These are phyloP conservation scores for Mamestra configurata DNA, from an alignment of 1,140 invertebrate genomes.

Conservation along the genomic window DNA sequence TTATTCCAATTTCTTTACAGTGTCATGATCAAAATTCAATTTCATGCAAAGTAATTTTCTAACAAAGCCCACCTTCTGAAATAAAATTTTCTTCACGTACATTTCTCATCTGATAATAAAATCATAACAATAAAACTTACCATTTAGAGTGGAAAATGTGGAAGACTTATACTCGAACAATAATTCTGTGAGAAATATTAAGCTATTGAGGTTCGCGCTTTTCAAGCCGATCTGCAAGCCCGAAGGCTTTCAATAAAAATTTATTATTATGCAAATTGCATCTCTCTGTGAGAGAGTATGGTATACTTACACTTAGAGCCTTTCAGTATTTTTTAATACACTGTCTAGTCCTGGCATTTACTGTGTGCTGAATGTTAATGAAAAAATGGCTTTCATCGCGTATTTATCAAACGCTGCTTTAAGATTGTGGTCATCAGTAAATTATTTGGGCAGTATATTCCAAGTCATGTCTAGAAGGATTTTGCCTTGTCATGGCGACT, in stretches of 20 bases:
- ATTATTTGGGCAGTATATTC: too few relatives aligned
- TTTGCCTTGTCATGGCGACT: too few relatives aligned
- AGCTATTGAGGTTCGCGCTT: conserved; percentile 71
- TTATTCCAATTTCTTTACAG: neutral
- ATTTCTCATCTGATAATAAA: conserved; percentile 47
- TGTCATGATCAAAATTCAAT: conserved; percentile 27
- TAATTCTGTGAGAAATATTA: conserved; percentile 60
- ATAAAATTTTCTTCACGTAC: conserved; percentile 45
- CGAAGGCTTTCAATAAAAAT: conserved; percentile 78
- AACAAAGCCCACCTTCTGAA: neutral
- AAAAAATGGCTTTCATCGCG: neutral
- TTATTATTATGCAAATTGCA: conserved; percentile 86
- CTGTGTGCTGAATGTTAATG: conserved; percentile 35
- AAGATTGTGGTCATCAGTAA: neutral
- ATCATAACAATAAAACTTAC: conserved; percentile 47
- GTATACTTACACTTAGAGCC: conserved; percentile 73
- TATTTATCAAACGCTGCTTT: neutral
- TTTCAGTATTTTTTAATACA: conserved; percentile 68
- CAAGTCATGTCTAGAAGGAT: too few relatives aligned
- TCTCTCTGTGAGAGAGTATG: conserved; percentile 72
- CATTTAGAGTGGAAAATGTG: conserved; percentile 43
- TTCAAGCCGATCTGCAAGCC: conserved; percentile 70
- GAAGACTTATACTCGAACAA: conserved; percentile 32
- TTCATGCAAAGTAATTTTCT: conserved; percentile 12
- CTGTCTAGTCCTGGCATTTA: conserved; percentile 32